These are phyloP conservation scores for Aplodontia rufa DNA, from an alignment of 2,113 vertebrate genomes.

Conservation along the genomic window DNA sequence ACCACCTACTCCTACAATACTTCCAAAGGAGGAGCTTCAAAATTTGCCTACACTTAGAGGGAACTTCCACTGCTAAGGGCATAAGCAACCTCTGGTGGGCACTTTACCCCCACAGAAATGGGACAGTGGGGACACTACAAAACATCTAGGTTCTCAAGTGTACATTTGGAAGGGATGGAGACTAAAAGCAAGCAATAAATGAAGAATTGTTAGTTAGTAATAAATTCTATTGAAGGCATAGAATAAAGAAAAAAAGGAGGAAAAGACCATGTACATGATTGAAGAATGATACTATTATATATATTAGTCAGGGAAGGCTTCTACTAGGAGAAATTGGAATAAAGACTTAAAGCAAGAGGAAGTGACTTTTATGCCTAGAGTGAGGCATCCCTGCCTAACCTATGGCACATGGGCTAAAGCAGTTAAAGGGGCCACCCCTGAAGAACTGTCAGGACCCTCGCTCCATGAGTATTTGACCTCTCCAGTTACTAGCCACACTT, in stretches of 20 bases:
- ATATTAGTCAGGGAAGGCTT: not conserved
- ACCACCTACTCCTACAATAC: accelerated
- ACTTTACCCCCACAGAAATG: not conserved
- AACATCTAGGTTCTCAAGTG: not conserved
- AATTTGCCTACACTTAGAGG: not conserved
- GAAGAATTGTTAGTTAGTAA: not conserved
- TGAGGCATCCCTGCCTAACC: not conserved
- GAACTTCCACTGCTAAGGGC: not conserved
- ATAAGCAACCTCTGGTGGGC: not conserved
- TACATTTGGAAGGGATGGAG: no score
- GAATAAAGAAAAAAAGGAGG: not conserved
- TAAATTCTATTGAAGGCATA: not conserved
- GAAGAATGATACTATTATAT: not conserved
- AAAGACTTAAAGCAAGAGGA: not conserved
- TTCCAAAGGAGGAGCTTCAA: not conserved
- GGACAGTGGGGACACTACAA: not conserved
- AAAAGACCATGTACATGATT: not conserved
- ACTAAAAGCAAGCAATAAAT: not conserved
- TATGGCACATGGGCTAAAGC: not conserved
- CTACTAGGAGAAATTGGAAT: not conserved
- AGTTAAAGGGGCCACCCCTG: not conserved
- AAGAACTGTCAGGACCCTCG: not conserved
- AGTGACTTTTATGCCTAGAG: not conserved
- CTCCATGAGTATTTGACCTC: not conserved
- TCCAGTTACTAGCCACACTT: not conserved